phyloP scores from a whole-genome alignment of 2,888 invertebrate species.

The Conistra vaccinii region DNA sequence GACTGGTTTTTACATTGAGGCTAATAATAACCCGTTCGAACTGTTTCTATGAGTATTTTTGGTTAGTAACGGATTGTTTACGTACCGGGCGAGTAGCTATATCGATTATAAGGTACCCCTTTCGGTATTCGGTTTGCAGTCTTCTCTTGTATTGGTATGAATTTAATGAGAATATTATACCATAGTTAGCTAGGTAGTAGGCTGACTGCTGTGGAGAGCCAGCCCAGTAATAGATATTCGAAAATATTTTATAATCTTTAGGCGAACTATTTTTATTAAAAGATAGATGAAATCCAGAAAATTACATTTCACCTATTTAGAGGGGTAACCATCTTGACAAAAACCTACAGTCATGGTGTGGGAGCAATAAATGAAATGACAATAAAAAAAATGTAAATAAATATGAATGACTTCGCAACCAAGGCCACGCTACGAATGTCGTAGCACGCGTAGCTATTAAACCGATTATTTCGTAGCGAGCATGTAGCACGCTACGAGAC shows the following conservation, averaged over 20 bases:
- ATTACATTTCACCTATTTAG: background rate
- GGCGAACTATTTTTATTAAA: background rate
- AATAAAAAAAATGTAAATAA: slow-evolving; percentile 25
- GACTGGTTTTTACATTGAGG: background rate
- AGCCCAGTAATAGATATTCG: too few relatives aligned
- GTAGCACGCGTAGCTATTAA: slow-evolving; percentile 44
- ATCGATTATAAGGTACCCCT: slow-evolving; percentile 18
- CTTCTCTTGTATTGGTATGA: too few relatives aligned
- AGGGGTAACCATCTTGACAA: background rate
- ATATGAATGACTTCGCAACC: slow-evolving; percentile 26
- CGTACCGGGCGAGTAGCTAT: slow-evolving; percentile 27
- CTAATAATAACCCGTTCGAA: background rate
- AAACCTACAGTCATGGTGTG: background rate
- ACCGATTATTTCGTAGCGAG: slow-evolving; percentile 40
- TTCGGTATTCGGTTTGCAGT: background rate
- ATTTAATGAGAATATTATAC: too few relatives aligned
- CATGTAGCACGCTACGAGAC: slow-evolving; percentile 51
- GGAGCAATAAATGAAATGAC: background rate
- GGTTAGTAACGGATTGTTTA: slow-evolving; percentile 19
- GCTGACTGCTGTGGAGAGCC: background rate
- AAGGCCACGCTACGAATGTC: slow-evolving; percentile 46
- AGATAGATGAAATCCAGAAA: background rate
- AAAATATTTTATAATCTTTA: too few relatives aligned
- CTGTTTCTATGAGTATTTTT: slow-evolving; percentile 3
- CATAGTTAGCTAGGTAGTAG: background rate